Base-by-base conservation (phyloP, 2,797 vertebrate genomes). In the Brachyalestes nurse region DNA sequence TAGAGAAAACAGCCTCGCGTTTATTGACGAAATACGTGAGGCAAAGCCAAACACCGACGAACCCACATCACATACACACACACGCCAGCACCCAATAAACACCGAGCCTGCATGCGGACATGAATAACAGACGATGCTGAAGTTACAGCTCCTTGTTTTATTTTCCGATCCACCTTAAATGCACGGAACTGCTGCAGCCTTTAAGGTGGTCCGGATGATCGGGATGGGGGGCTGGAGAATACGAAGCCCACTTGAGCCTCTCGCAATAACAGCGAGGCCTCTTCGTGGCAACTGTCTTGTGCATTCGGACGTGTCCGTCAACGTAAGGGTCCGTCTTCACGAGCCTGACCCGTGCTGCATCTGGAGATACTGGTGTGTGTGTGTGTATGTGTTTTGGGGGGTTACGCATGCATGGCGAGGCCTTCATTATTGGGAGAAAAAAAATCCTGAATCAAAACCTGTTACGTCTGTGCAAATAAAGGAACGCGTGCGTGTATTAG, bases 401-500 rank as follows among this genome's bases (percentile, higher is more conserved):
- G 53, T 1, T 1, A 28, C 28, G 23, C 21, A 28, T 61, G 23
- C 58, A 12, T 28, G 67, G 51, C 42, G 73, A 60, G 82, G 82
- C 78, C 82, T 83, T 80, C 40, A 67, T 45, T 65, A 34, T 5
- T 5, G 21, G 21, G 9, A 58, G 21, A 58, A 58, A 58, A 83
- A 70, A 45, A 71, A 64, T 61, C 69, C 40, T 77, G 60, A 64
- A 80, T 62, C 76, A 69, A 67, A 83, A 83, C 78, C 82, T 77
- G 82, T 83, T 80, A 83, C 82, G 53, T 79, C 77, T 80, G n/a
- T 77, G 49, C 75, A 71, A 83, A 77, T 80, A 64, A 77, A 72
- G 65, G 64, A 53, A 65, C 60, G 60, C 60, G 60, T 62, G 23
- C 60, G 60, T 28, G 25, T 62, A 61, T 4, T 28, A 23, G 10